Percentiles rank a stretch among this genome's conserved stretches.
These are phyloP conservation scores for Chymomyza costata DNA, from an alignment of 1,140 invertebrate species.

Conservation along the genomic window DNA sequence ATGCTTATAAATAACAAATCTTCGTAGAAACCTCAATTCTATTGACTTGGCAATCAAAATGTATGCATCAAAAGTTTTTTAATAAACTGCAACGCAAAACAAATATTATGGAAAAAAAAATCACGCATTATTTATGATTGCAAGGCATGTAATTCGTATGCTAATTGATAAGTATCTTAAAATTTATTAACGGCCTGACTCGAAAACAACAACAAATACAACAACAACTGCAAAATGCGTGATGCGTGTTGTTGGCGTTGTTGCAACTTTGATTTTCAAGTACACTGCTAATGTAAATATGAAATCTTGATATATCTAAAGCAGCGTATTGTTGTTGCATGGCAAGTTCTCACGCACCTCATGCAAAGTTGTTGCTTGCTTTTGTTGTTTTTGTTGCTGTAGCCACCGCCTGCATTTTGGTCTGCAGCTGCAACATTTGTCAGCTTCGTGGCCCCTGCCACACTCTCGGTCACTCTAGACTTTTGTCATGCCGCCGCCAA, in stretches of 20 bases:
- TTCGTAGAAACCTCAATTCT: constrained; percentile 24
- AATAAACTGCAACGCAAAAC: constrained; percentile 10
- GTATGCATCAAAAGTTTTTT: constrained; percentile 55
- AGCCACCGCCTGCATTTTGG: constrained; percentile 15
- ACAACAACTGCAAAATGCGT: constrained; percentile 49
- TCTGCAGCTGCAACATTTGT: constrained; percentile 56
- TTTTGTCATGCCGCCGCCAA: constrained; percentile 61
- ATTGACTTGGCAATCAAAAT: constrained; percentile 51
- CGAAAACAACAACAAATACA: constrained; percentile 19
- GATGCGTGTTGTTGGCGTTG: no score
- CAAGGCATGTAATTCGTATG: constrained; percentile 74
- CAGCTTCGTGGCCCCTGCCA: constrained; percentile 31
- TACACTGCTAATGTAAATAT: constrained; percentile 67
- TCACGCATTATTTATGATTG: constrained; percentile 74
- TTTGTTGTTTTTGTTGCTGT: background rate
- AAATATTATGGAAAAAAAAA: constrained; percentile 27
- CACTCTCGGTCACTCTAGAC: constrained; percentile 35
- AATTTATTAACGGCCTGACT: constrained; percentile 59
- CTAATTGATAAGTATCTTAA: constrained; percentile 73
- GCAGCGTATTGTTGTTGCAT: constrained; percentile 34
- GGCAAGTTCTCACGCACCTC: constrained; percentile 61
- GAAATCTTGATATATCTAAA: constrained; percentile 71
- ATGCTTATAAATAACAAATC: constrained; percentile 68
- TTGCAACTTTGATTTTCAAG: constrained; percentile 68
- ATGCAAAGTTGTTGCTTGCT: no score